Base-by-base conservation (phyloP, 2,888 invertebrate species). In the Cheiracanthium punctorium region DNA sequence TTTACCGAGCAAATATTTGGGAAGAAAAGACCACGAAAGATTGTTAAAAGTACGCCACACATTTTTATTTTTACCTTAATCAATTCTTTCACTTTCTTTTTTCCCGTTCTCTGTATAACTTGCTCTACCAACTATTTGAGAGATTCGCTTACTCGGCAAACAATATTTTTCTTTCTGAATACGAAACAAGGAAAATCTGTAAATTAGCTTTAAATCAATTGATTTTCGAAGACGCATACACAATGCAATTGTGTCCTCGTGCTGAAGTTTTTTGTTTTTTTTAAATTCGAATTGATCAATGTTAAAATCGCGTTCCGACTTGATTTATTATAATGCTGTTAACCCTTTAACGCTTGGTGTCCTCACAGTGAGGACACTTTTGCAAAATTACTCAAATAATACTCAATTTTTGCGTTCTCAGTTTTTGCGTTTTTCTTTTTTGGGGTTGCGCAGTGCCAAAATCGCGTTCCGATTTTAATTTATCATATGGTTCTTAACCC, bases 171-270 rank as follows among this genome's bases (percentile, higher is more conserved):
- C 73, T 73, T 80, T 33, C 58, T 14, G 14, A n/a, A 52, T 33
- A 24, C 70, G 67, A 70, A 67, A 69, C 76, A 48, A 71, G 43
- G 24, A 32, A 77, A 82, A 72, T 79, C 84, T 85, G 84, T 85
- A 79, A 85, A 85, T 85, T 85, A 85, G 67, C 73, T 85, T 85
- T 52, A 79, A 79, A 79, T 85, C 84, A 85, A 84, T 85, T 79
- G 84, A 73, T 73, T 79, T 77, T 33, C 84, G 30, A 12, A 67
- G 69, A 28, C 29, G 71, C 67, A 69, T 32, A n/a, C n/a, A 74
- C 74, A 69, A 74, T 74, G n/a, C 77, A 24, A 77, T 77, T 82
- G 65, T 67, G 29, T 32, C n/a, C 48, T 77, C 76, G 72, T 76
- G 77, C 52, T 48, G 67, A 74, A 70, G 29, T 30, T 37, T 74